Base-by-base conservation (phyloP, 2,888 invertebrate species). In the Oscheius onirici region DNA sequence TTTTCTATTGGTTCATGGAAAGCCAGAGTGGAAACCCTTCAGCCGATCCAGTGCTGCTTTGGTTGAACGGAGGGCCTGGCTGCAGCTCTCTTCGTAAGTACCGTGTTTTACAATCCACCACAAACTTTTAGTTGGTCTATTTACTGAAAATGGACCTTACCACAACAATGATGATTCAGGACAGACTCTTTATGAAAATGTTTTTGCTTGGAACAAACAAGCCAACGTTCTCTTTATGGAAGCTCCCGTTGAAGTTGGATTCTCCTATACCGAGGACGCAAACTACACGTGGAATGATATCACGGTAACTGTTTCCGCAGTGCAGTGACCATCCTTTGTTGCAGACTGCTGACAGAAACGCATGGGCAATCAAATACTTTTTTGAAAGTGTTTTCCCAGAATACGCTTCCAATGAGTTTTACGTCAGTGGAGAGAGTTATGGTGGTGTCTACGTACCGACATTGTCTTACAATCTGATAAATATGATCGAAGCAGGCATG, bases 241-340 rank as follows among this genome's bases (percentile, higher is more conserved):
- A 82, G 87, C 90, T 1, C 90, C 90, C 13, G 89, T 89, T n/a
- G 89, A 89, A 60, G 90, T 90, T 49, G 90, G 90, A 3, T 90
- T 88, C 78, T 90, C 90, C 0, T 90, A 89, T 78, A 84, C 88
- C 2, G 81, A 80, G n/a, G 87, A 77, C 26, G 34, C 46, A 1
- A 70, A 68, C 51, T 77, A 73, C 54, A 71, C 60, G 11, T 77
- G 74, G 74, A 71, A 61, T 26, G 79, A 79, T 65, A 75, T 77
- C 41, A 75, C 75, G 52, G 82, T 82, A 71, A 17, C n/a, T 34
- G 8, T 34, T 34, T 34, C 8, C 34, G 34, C 8, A 34, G 34
- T 34, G 8, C 34, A 34, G 34, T 34, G 5, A 34, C 34, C 5
- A 34, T n/a, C 34, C 8, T 34, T 34, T 34, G 34, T 73, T 82